A percentile compares a stretch with the other conserved stretches of the same genome.
These are phyloP conservation scores for Clarias pachynema DNA, from an alignment of 2,797 vertebrate genomes.

Conservation along the genomic window DNA sequence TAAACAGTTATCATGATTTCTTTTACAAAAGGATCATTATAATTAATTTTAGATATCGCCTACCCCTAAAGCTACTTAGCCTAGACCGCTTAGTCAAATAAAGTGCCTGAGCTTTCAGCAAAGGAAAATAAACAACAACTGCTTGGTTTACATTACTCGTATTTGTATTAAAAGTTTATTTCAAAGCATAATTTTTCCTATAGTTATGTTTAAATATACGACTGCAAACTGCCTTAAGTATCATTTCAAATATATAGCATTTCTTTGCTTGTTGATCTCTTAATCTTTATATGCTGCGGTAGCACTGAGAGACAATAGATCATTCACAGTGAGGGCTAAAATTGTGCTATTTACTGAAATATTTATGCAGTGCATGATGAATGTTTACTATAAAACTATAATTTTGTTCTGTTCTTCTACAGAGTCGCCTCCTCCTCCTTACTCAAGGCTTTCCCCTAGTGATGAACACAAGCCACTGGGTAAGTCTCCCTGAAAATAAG, in stretches of 20 bases:
- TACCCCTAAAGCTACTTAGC: neutral
- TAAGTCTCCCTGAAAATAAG: constrained; percentile 67
- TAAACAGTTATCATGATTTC: constrained; percentile 5
- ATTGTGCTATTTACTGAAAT: neutral
- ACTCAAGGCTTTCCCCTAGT: constrained; percentile 90
- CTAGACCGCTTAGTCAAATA: neutral
- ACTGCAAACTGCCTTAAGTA: no score
- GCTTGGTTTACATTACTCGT: neutral
- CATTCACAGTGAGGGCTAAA: neutral
- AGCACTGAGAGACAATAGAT: neutral
- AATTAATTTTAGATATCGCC: neutral
- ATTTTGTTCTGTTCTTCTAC: constrained; percentile 73
- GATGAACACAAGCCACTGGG: constrained; percentile 95
- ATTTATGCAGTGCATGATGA: constrained; percentile 13
- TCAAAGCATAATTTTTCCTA: neutral
- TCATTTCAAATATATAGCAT: neutral
- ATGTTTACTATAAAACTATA: constrained; percentile 3
- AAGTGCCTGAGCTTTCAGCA: neutral
- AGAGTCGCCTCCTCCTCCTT: constrained; percentile 98
- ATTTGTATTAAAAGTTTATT: neutral
- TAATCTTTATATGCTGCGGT: neutral
- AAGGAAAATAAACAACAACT: constrained; percentile 3
- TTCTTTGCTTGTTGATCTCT: neutral
- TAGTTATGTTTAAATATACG: neutral
- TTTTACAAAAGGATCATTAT: neutral